Percentiles rank a stretch among this genome's conserved stretches.
Conservation (phyloP, 2,888 invertebrate species). For the Lasiommata megera region DNA sequence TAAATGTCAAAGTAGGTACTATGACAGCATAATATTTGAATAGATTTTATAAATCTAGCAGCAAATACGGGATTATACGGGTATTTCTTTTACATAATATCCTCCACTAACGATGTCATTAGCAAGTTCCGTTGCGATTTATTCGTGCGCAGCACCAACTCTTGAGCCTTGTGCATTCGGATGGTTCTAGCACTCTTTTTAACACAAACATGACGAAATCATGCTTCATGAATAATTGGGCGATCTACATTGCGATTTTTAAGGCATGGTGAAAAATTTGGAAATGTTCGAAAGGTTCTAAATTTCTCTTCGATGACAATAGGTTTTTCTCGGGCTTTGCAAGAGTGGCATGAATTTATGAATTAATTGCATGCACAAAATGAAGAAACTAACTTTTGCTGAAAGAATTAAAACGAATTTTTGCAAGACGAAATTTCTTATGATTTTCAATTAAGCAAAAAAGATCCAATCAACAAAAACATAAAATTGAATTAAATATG, state of each 20-base stretch:
- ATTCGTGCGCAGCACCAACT: conserved; percentile 5
- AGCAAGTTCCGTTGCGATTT: conserved; percentile 23
- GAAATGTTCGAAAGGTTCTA: too few relatives aligned
- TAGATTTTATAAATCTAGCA: background rate
- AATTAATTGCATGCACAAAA: too few relatives aligned
- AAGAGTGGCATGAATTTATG: too few relatives aligned
- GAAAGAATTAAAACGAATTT: too few relatives aligned
- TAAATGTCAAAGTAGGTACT: background rate
- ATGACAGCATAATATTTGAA: background rate
- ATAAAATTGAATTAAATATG: too few relatives aligned
- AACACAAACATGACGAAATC: background rate
- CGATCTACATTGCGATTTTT: background rate
- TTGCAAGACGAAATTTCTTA: too few relatives aligned
- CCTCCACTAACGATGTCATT: conserved; percentile 26
- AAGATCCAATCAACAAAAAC: too few relatives aligned
- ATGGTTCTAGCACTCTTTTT: conserved; percentile 1
- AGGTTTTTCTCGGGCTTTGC: too few relatives aligned
- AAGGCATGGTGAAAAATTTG: too few relatives aligned
- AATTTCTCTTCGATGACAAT: too few relatives aligned
- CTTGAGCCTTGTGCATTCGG: conserved; percentile 10
- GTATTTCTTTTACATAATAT: conserved; percentile 11
- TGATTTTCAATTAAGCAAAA: too few relatives aligned
- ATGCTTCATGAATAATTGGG: conserved; percentile 8
- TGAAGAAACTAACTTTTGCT: too few relatives aligned
- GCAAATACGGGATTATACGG: conserved; percentile 11